Evolutionary conservation across 2,797 vertebrate genomes (phyloP).

Genomic region (Antrozous pallidus): DNA sequence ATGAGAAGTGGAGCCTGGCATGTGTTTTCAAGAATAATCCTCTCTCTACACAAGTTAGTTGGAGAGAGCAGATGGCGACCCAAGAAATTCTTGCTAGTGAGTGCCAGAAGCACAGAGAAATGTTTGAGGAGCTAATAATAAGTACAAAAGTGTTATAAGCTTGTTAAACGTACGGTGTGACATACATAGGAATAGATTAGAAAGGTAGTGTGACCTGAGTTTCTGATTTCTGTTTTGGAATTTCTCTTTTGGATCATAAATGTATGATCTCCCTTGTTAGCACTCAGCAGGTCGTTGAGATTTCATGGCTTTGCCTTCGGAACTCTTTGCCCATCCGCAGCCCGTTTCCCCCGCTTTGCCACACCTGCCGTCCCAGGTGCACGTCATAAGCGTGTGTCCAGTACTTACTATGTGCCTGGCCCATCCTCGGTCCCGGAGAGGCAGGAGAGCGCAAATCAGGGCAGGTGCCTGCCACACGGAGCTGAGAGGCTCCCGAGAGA

Average conservation of each 20-base stretch:
- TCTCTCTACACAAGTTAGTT: not conserved
- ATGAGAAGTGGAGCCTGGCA: not conserved
- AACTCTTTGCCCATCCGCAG: not conserved
- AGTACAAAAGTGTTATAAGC: not conserved
- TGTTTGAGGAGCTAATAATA: not conserved
- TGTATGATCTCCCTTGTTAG: not conserved
- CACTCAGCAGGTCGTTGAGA: not conserved
- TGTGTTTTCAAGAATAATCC: constrained; percentile 11
- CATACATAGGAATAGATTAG: not conserved
- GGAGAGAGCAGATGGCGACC: constrained; percentile 43
- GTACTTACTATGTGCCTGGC: not conserved
- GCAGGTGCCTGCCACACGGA: not conserved
- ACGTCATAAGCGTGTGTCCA: not conserved
- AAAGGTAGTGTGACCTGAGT: not conserved
- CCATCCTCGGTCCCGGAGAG: not conserved
- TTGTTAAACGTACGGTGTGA: not conserved
- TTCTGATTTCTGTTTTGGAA: not conserved
- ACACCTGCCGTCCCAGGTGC: not conserved
- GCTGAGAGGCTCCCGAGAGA: not conserved
- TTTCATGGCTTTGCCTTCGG: not conserved
- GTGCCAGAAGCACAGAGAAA: not conserved
- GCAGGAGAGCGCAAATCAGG: accelerated
- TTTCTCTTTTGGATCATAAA: too few species aligned
- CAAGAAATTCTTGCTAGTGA: constrained; percentile 1
- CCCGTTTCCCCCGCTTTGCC: not conserved